Percentiles rank a stretch among this genome's conserved stretches.
These are phyloP conservation scores for Myripristis jacobus DNA, from an alignment of 2,797 vertebrate species.

Conservation along the genomic window DNA sequence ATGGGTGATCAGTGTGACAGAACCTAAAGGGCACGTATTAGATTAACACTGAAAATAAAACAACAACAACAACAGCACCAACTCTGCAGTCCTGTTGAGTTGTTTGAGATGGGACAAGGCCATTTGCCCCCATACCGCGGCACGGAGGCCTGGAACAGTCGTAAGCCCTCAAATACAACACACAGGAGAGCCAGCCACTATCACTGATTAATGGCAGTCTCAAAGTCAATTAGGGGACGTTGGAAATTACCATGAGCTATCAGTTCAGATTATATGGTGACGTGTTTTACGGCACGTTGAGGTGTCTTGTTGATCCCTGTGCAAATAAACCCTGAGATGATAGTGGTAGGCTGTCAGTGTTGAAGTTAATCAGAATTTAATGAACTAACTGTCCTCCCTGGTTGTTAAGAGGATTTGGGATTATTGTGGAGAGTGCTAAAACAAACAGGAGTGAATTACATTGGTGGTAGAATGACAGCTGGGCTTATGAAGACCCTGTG, in stretches of 20 bases:
- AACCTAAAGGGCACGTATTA: constrained; percentile 25
- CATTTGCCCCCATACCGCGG: not conserved
- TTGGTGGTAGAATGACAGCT: constrained; percentile 21
- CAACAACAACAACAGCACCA: constrained; percentile 17
- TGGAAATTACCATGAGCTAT: constrained; percentile 52
- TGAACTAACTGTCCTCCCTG: constrained; percentile 65
- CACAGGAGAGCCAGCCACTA: constrained; percentile 21
- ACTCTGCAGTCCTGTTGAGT: constrained; percentile 4
- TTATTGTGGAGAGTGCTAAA: constrained; percentile 42
- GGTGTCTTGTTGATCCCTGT: constrained; percentile 48
- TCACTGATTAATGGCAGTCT: constrained; percentile 31
- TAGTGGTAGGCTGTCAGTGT: constrained; percentile 56
- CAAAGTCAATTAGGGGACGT: constrained; percentile 51
- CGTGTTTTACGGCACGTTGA: constrained; percentile 37
- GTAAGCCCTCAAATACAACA: not conserved
- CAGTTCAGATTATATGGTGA: not conserved
- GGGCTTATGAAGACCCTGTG: constrained; percentile 20
- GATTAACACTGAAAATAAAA: constrained; percentile 30
- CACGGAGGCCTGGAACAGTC: not conserved
- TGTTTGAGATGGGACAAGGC: constrained; percentile 20
- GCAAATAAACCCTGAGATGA: constrained; percentile 72
- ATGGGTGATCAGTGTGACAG: not conserved
- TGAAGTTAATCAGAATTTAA: constrained; percentile 76
- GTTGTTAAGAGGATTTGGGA: constrained; percentile 71
- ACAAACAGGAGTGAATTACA: constrained; percentile 53